Base-by-base conservation (phyloP, 1,140 invertebrate genomes). In the Diachasmimorpha longicaudata region DNA sequence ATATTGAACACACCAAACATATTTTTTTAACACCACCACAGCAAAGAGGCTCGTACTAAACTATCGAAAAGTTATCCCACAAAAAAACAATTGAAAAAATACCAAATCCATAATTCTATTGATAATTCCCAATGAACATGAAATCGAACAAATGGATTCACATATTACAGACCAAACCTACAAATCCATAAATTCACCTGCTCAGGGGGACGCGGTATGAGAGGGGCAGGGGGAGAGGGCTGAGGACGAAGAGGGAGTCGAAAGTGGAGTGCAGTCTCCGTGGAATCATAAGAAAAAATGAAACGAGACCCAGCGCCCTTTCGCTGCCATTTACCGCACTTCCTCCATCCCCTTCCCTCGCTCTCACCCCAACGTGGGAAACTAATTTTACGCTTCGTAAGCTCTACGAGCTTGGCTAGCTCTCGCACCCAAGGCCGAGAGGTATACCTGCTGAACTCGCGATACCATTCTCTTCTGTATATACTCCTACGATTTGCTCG, bases 311-410 rank as follows among this genome's bases (percentile, higher is more conserved):
- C 44, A 55, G 46, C 58, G 74, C 77, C 77, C 72, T 77, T 73
- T 77, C 36, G 76, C 67, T 31, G 67, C 42, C 19, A 70, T 46
- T 16, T 75, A 67, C 39, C 21, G 52, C 68, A 58, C 48, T 37
- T 77, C 68, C 25, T 16, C 72, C 46, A 19, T 39, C 63, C 52
- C 31, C 58, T 67, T 48, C 58, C 44, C 52, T 36, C 46, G 39
- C 70, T 58, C 74, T 31, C 70, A 16, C 48, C 69, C 67, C 58
- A 78, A 78, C 77, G 73, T 78, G 70, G 48, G 75, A 78, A 78
- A 72, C 77, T 78, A 78, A 78, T 78, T 78, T 78, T 78, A 78
- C 77, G 77, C 74, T 78, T 70, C 77, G 77, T 78, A 78, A 78
- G 77, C 77, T 78, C 74, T 52, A 44, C 68, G 52, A 67, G 69